Percentiles rank a stretch among this genome's conserved stretches.
These are phyloP conservation scores for Heloderma charlesbogerti DNA, from an alignment of 2,113 vertebrate species.

Conservation along the genomic window DNA sequence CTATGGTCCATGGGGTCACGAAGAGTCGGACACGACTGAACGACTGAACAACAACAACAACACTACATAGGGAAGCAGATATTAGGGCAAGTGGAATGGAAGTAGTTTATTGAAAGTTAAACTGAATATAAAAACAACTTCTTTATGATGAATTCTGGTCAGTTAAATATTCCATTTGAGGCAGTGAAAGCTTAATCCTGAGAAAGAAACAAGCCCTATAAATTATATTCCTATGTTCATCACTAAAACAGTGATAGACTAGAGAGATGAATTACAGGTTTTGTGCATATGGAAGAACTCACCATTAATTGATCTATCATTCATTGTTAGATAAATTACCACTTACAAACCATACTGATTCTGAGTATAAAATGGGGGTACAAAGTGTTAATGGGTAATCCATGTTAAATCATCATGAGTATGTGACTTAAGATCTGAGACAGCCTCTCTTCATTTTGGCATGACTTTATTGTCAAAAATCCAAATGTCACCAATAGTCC, in stretches of 20 bases:
- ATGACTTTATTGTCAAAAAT: background rate
- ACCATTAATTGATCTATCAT: background rate
- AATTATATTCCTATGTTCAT: constrained; percentile 43
- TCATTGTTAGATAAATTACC: background rate
- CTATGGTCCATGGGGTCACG: too few relatives aligned
- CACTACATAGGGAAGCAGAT: background rate
- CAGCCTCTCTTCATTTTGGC: background rate
- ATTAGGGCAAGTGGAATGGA: background rate
- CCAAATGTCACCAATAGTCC: background rate
- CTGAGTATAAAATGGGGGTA: background rate
- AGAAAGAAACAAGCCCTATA: constrained; percentile 40
- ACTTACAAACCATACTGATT: background rate
- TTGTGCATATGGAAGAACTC: background rate
- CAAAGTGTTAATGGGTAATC: background rate
- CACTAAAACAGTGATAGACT: constrained; percentile 28
- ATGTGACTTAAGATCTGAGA: background rate
- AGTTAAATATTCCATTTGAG: constrained; percentile 43
- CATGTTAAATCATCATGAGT: background rate
- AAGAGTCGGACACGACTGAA: too few relatives aligned
- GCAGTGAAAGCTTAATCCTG: constrained; percentile 48
- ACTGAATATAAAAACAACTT: constrained; percentile 45
- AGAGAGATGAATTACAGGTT: constrained; percentile 8
- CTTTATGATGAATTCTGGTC: constrained; percentile 45
- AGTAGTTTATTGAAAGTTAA: constrained; percentile 40
- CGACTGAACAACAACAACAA: too few relatives aligned